phyloP scores from a whole-genome alignment of 2,797 vertebrate species.

The Bryconaethiops microstoma region DNA sequence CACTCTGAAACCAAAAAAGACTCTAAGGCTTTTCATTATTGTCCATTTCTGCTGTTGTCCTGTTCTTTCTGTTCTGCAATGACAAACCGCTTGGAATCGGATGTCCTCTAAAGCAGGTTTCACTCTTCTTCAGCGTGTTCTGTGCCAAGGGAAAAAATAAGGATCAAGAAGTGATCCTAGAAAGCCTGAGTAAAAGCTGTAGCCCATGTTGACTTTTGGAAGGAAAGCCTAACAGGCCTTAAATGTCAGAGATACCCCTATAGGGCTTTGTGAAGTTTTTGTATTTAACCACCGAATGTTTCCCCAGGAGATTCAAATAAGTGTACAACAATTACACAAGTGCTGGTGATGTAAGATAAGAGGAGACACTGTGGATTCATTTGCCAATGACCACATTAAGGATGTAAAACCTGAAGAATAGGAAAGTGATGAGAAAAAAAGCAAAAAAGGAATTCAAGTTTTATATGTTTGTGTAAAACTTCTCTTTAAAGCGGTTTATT shows the following conservation, averaged over 20 bases:
- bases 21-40: background rate
- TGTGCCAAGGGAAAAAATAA: background rate
- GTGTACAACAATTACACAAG: too few relatives aligned
- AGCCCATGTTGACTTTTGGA: background rate
- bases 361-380: too few relatives aligned
- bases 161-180: background rate
- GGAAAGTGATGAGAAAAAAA: background rate
- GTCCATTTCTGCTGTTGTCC: background rate
- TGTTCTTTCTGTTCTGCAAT: background rate
- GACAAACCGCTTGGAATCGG: conserved; percentile 1
- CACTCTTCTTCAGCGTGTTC: background rate
- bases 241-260: background rate
- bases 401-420: background rate
- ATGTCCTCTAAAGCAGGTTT: conserved; percentile 3
- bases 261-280: background rate
- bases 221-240: background rate
- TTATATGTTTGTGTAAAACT: background rate
- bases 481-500: background rate
- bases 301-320: background rate
- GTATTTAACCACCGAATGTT: background rate
- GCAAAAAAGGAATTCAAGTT: background rate
- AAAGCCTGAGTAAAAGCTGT: background rate
- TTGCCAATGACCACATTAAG: too few relatives aligned
- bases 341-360: too few relatives aligned
- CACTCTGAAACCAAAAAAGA: conserved; percentile 5